Percentiles rank a stretch among this genome's conserved stretches.
phyloP scores from a whole-genome alignment of 2,888 invertebrate species.

The Brenthis ino region DNA sequence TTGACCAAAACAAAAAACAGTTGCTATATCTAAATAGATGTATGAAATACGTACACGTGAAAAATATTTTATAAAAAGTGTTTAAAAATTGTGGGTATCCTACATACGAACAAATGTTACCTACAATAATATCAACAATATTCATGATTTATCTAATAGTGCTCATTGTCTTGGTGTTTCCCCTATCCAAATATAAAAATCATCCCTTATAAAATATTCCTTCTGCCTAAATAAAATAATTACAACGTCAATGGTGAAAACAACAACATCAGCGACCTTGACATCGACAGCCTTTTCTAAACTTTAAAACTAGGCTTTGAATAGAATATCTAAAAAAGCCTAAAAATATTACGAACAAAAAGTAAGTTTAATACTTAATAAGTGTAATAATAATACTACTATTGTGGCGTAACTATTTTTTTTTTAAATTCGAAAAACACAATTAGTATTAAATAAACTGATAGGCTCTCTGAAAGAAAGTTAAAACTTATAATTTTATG shows the following conservation, averaged over 20 bases:
- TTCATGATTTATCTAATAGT: slow-evolving; percentile 70
- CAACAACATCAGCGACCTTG: not conserved
- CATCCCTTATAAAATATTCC: slow-evolving; percentile 27
- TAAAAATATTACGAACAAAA: too few species aligned
- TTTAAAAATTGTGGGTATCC: not conserved
- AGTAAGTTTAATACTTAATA: too few species aligned
- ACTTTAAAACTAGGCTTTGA: not conserved
- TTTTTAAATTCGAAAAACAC: too few species aligned
- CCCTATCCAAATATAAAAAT: slow-evolving; percentile 66
- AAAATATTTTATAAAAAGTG: not conserved
- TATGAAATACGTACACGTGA: not conserved
- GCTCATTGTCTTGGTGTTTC: slow-evolving; percentile 66
- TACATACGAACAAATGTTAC: slow-evolving; percentile 49
- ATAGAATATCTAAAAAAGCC: slow-evolving; percentile 3
- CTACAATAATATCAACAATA: slow-evolving; percentile 59
- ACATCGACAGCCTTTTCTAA: not conserved
- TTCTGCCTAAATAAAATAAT: not conserved
- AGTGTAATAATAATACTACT: too few species aligned
- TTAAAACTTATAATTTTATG: too few species aligned
- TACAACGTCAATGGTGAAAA: not conserved
- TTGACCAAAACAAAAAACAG: not conserved
- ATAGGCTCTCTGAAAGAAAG: too few species aligned
- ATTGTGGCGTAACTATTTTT: too few species aligned
- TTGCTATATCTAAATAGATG: not conserved
- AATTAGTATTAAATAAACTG: too few species aligned